These are phyloP conservation scores for Habropoda laboriosa DNA, from an alignment of 1,140 invertebrate genomes.

Conservation along the genomic window DNA sequence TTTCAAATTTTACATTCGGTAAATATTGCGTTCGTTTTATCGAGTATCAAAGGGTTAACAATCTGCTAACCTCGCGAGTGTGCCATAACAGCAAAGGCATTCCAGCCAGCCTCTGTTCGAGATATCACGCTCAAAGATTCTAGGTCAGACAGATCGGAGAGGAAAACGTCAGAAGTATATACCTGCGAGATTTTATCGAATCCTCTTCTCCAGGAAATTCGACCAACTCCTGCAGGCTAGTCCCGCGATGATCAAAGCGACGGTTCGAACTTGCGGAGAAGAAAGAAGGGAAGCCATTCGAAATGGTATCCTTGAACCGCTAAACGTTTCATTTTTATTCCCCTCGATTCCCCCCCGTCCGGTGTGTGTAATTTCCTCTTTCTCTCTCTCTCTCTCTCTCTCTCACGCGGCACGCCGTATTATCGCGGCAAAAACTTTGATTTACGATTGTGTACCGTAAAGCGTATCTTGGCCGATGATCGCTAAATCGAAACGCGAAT, in stretches of 20 bases:
- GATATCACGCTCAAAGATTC: background rate
- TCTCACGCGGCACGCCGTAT: background rate
- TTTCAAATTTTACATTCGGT: too few relatives aligned
- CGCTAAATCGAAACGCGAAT: conserved; percentile 47
- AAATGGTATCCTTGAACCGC: background rate
- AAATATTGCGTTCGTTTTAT: too few relatives aligned
- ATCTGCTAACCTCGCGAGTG: background rate
- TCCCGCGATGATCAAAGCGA: background rate
- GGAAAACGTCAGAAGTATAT: background rate
- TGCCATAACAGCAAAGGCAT: background rate
- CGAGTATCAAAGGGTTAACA: too few relatives aligned
- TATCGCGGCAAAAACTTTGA: conserved; percentile 29
- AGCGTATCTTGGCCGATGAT: conserved; percentile 32
- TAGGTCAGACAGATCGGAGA: background rate
- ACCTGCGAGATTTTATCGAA: background rate
- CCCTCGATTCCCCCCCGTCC: conserved; percentile 14
- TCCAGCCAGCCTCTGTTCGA: background rate
- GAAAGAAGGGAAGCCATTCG: too few relatives aligned
- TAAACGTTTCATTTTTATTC: conserved; percentile 38
- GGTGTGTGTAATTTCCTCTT: conserved; percentile 9
- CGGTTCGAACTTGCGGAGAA: background rate
- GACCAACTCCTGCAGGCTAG: background rate
- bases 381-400: too few relatives aligned
- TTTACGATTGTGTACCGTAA: conserved; percentile 31
- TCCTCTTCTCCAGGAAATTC: background rate